phyloP scores from a whole-genome alignment of 2,797 vertebrate species.

The Hemibagrus guttatus region DNA sequence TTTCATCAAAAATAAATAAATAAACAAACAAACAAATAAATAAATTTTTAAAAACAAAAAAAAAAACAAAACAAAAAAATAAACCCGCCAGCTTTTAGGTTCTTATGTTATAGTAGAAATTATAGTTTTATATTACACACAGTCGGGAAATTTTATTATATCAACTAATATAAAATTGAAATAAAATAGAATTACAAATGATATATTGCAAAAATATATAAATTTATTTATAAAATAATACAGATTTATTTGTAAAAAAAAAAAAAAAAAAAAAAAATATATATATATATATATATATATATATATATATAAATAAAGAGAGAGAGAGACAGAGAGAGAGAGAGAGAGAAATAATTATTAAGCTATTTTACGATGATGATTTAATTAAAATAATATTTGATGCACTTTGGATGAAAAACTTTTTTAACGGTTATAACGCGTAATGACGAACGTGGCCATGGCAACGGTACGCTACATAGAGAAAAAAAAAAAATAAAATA shows the following conservation, averaged over 20 bases:
- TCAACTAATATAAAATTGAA: background rate
- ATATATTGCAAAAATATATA: no score
- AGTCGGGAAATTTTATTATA: background rate
- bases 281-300: background rate
- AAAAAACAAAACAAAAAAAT: background rate
- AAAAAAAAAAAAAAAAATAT: background rate
- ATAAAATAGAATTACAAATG: background rate
- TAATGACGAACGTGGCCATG: background rate
- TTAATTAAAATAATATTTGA: background rate
- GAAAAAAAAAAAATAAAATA: no score
- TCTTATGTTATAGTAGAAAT: background rate
- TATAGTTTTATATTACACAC: background rate
- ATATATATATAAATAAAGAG: background rate
- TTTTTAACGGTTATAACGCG: background rate
- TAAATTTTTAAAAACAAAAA: no score
- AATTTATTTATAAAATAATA: no score
- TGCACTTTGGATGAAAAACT: background rate
- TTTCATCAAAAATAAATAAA: background rate
- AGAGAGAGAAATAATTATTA: background rate
- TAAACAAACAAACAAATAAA: no score
- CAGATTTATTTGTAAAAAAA: no score
- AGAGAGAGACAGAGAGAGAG: no score
- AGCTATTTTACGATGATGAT: background rate
- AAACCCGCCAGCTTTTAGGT: background rate
- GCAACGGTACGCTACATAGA: background rate